A percentile compares a stretch with the other conserved stretches of the same genome.
These are phyloP conservation scores for Muntiacus muntjak DNA, from an alignment of 2,113 vertebrate genomes.

Conservation along the genomic window DNA sequence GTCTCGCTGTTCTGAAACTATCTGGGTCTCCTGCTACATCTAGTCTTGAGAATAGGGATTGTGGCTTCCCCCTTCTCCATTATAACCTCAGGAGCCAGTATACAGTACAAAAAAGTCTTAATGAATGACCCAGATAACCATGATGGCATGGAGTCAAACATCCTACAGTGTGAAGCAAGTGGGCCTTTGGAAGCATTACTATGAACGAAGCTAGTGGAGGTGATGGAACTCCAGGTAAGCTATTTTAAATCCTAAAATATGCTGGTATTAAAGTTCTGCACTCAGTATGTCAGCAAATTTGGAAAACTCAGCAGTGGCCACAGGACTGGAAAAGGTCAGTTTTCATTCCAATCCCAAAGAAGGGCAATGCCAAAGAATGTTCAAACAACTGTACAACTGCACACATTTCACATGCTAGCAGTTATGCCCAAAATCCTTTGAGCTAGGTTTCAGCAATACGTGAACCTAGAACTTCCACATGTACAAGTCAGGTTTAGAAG, in stretches of 20 bases:
- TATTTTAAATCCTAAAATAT: neutral
- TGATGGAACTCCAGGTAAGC: neutral
- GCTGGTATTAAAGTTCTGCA: neutral
- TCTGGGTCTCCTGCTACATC: neutral
- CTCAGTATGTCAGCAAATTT: neutral
- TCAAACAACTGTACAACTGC: neutral
- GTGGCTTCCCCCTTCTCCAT: neutral
- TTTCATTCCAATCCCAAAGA: neutral
- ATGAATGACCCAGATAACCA: neutral
- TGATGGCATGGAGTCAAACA: neutral
- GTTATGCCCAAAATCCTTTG: neutral
- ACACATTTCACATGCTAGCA: neutral
- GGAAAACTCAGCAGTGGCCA: neutral
- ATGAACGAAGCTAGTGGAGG: neutral
- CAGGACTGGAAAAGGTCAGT: neutral
- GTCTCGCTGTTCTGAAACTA: neutral
- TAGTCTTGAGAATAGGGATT: neutral
- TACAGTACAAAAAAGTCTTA: neutral
- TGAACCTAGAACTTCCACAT: neutral
- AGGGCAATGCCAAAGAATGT: neutral
- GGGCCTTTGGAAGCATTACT: neutral
- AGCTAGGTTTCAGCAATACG: neutral
- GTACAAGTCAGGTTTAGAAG: neutral
- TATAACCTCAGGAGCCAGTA: neutral
- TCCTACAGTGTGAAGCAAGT: neutral